These are phyloP conservation scores for Sylvietta virens DNA, from an alignment of 2,113 vertebrate genomes.

Conservation along the genomic window DNA sequence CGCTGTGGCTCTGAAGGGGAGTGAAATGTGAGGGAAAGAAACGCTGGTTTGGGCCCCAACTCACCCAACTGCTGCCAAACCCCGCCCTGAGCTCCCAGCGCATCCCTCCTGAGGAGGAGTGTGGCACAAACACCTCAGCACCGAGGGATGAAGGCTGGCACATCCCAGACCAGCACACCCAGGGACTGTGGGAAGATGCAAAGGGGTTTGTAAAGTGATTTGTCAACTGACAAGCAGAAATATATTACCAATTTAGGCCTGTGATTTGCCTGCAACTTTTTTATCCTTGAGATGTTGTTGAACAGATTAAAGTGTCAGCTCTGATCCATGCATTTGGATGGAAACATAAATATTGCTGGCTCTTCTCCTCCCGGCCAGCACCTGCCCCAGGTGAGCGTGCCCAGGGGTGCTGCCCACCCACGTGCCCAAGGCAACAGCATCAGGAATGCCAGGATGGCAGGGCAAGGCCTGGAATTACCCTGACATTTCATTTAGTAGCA, in stretches of 20 bases:
- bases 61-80: not conserved
- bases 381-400: not conserved
- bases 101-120: not conserved
- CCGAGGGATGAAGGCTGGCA: not conserved
- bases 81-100: not conserved
- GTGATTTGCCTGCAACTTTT: slow-evolving; percentile 70
- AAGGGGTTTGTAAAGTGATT: slow-evolving; percentile 46
- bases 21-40: fast-evolving
- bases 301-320: slow-evolving; percentile 70
- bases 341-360: slow-evolving; percentile 51
- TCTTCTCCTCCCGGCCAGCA: not conserved
- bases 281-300: slow-evolving; percentile 70
- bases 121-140: not conserved
- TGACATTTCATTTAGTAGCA: not conserved
- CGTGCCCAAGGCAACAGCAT: not conserved
- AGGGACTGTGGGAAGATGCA: not conserved
- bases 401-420: not conserved
- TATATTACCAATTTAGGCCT: slow-evolving; percentile 56
- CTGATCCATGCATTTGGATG: slow-evolving; percentile 64
- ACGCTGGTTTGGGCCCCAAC: not conserved
- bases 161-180: not conserved
- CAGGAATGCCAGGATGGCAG: not conserved
- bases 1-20: fast-evolving
- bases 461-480: not conserved
- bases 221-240: slow-evolving; percentile 64